Evolutionary conservation across 2,888 invertebrate species (phyloP), one percentile per base, ranked within the genome.

Genomic region (Eupithecia vulgata): DNA sequence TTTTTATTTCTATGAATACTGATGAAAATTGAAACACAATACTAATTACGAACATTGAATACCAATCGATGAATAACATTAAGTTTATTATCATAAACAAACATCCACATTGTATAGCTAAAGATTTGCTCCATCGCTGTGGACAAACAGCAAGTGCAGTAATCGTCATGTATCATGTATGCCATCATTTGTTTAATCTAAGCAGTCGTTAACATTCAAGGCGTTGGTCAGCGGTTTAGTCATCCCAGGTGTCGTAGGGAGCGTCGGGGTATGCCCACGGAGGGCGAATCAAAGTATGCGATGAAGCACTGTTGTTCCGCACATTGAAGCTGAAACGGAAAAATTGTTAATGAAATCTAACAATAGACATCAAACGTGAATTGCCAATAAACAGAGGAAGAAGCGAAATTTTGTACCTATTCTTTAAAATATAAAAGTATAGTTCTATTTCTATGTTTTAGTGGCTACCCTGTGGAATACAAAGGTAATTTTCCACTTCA

Each of bases 251-350:
- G 73, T 88, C 90, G 72, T 85, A 88, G 10, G 84, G 77, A 5
- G 83, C 84, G 65, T 92, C 93, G 0, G 92, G 91, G 76, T 90
- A 87, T 17, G 94, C 94, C 95, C 95, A 95, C 13, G 93, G 93
- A 0, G 93, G 95, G 40, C 94, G 92, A 84, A 89, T 89, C 30
- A 90, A 88, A 0, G 93, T 83, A 75, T 92, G 91, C 0, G 92
- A 88, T 0, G 90, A 84, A 6, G 90, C 91, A 57, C 87, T 89
- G 81, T 94, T 91, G 3, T 94, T 94, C 34, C 81, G 85, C 5
- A 88, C 81, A 78, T 95, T 86, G 80, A 86, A 95, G 25, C 94
- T 95, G 87, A 12, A 68, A 65, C 12, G 35, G 8, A 52, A 10
- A 25, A 10, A 52, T 52, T 21, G 21, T 21, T 21, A 21, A 21